Evolutionary conservation across 2,797 vertebrate species (phyloP).

Genomic region (Salarias fasciatus): DNA sequence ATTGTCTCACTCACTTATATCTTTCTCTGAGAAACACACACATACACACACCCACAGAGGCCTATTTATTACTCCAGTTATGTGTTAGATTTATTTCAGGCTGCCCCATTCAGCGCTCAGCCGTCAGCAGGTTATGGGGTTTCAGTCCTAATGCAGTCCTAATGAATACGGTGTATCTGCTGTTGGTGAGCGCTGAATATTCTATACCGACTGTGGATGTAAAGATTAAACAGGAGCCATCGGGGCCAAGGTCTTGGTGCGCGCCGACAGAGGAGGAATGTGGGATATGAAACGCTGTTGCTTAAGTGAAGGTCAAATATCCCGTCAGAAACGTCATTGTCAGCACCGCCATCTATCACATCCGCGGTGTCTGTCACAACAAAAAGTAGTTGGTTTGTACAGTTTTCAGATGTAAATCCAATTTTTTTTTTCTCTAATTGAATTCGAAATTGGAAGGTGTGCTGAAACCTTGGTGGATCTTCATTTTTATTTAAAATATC

Average conservation of each 20-base stretch:
- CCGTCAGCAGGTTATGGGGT: slow-evolving; percentile 76
- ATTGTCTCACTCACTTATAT: slow-evolving; percentile 79
- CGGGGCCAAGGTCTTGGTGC: slow-evolving; percentile 38
- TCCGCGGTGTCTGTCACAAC: slow-evolving; percentile 1
- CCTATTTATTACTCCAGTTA: slow-evolving; percentile 82
- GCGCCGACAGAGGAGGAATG: slow-evolving; percentile 61
- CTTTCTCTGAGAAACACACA: slow-evolving; percentile 69
- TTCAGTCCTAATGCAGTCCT: slow-evolving; percentile 73
- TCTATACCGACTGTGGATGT: slow-evolving; percentile 49
- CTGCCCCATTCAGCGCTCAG: slow-evolving; percentile 61
- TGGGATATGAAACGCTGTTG: slow-evolving; percentile 45
- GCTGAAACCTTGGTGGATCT: too few relatives aligned
- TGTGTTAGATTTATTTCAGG: slow-evolving; percentile 81
- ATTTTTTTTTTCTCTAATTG: too few relatives aligned
- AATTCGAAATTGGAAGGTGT: too few relatives aligned
- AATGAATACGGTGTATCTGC: slow-evolving; percentile 77
- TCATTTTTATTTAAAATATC: too few relatives aligned
- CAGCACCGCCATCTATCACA: slow-evolving; percentile 48
- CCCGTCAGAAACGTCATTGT: slow-evolving; percentile 28
- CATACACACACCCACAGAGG: slow-evolving; percentile 34
- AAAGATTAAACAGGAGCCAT: slow-evolving; percentile 64
- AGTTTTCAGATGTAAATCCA: too few relatives aligned
- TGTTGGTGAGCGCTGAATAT: slow-evolving; percentile 56
- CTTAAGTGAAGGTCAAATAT: slow-evolving; percentile 56
- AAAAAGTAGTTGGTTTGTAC: too few relatives aligned